phyloP scores from a whole-genome alignment of 2,888 invertebrate genomes.

The Melinopterus prodromus region DNA sequence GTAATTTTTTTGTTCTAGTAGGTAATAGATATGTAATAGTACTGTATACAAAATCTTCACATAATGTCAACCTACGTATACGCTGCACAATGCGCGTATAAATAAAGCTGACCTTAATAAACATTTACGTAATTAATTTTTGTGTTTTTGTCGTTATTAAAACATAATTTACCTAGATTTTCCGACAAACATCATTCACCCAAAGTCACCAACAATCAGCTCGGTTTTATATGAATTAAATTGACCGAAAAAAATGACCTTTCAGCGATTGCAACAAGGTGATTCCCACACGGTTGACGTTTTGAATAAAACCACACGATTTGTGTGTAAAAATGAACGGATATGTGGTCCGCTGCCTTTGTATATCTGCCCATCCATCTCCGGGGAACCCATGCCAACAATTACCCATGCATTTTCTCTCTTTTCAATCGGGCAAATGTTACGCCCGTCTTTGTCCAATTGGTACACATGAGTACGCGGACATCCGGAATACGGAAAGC shows the following conservation, averaged over 20 bases:
- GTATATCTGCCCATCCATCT: not conserved
- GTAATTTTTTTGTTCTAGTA: too few relatives aligned
- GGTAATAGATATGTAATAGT: too few relatives aligned
- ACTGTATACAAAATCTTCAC: too few relatives aligned
- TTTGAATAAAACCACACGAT: not conserved
- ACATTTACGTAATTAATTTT: too few relatives aligned
- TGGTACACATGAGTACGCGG: not conserved
- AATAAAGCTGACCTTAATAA: too few relatives aligned
- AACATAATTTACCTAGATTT: not conserved
- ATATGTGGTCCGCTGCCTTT: not conserved
- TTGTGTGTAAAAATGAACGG: not conserved
- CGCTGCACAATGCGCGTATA: too few relatives aligned
- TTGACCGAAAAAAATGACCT: not conserved
- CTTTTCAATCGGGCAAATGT: not conserved
- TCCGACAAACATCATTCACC: not conserved
- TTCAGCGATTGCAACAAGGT: not conserved
- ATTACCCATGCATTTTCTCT: not conserved
- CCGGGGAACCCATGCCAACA: not conserved
- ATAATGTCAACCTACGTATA: too few relatives aligned
- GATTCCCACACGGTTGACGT: not conserved
- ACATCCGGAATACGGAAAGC: not conserved
- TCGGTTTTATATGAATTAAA: not conserved
- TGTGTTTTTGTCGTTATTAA: too few relatives aligned
- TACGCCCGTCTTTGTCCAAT: not conserved
- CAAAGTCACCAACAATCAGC: not conserved